Base-by-base conservation (phyloP, 2,888 invertebrate species). In the Clostera curtula region DNA sequence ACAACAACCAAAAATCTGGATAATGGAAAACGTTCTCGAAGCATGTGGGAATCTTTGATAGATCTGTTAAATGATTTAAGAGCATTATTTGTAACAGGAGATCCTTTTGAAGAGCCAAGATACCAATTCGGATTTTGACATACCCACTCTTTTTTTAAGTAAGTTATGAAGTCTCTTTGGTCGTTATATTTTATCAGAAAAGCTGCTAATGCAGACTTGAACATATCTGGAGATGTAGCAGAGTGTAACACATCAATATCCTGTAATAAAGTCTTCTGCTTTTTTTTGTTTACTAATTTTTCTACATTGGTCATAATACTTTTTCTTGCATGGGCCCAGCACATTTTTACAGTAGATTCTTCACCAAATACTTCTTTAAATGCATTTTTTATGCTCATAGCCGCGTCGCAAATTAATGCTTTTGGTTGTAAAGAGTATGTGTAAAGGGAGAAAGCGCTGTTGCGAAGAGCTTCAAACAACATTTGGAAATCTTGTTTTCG, bases 71-170 rank as follows among this genome's bases (percentile, higher is more conserved):
- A 36, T 7, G 33, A 19, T 26, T 40, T 29, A 5, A 40, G 30
- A 2, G 36, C 40, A 31, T 35, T 40, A 16, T 43, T 43, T 9
- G 40, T 43, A 16, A 17, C 24, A 16, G 36, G 43, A 27, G 41
- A 30, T 5, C 25, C 29, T 24, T 18, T 18, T 8, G 24, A 19
- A 7, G 29, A 25, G 3, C 38, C 34, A 5, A 40, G 17, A 34
- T 32, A 37, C 33, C 35, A 35, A 25, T 27, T 29, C 1, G 9
- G 31, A 30, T 38, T 41, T 5, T 18, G 14, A 6, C 12, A 14
- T 2, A 36, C 12, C 36, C 38, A 36, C 20, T 38, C 27, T 5
- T 32, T 14, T 30, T 34, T 24, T 17, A 36, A 34, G 14, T 41
- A 38, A 21, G 17, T 16, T 16, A 34, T 25, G 21, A 38, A 31